Conservation (phyloP, 1,140 invertebrate species). For the Acromyrmex heyeri region DNA sequence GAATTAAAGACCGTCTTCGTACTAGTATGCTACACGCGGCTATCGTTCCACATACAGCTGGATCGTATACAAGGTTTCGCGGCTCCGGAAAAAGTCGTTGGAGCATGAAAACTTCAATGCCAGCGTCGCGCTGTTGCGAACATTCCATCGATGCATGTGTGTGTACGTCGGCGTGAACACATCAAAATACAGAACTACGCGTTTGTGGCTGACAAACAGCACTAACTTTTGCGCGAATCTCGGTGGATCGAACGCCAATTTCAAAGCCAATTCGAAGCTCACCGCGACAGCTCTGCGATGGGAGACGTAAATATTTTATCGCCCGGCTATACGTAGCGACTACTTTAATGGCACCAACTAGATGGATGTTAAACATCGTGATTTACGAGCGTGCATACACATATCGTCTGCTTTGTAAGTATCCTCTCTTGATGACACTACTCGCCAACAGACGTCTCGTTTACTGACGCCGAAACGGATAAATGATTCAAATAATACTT, state of each 20-base stretch:
- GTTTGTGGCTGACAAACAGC: constrained; percentile 29
- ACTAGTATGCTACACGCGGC: constrained; percentile 17
- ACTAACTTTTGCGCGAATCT: constrained; percentile 49
- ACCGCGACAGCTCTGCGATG: constrained; percentile 37
- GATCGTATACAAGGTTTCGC: constrained; percentile 42
- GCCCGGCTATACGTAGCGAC: constrained; percentile 26
- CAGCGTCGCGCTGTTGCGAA: not conserved
- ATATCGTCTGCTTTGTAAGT: constrained; percentile 19
- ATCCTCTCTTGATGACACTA: constrained; percentile 24
- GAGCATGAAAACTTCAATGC: constrained; percentile 57
- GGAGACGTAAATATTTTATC: constrained; percentile 65
- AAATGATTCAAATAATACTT: constrained; percentile 44
- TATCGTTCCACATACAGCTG: constrained; percentile 29
- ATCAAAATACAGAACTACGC: not conserved
- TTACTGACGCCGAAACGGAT: constrained; percentile 15
- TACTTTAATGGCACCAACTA: constrained; percentile 60
- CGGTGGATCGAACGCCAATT: constrained; percentile 41
- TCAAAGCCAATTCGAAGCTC: constrained; percentile 46
- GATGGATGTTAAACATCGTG: constrained; percentile 45
- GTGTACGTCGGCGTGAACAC: not conserved
- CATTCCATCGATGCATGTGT: not conserved
- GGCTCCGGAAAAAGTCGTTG: constrained; percentile 35
- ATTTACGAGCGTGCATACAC: constrained; percentile 42
- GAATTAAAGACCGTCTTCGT: constrained; percentile 64
- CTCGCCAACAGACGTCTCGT: constrained; percentile 11